Evolutionary conservation across 2,797 vertebrate species (phyloP).

Genomic region (Acanthornis magna): DNA sequence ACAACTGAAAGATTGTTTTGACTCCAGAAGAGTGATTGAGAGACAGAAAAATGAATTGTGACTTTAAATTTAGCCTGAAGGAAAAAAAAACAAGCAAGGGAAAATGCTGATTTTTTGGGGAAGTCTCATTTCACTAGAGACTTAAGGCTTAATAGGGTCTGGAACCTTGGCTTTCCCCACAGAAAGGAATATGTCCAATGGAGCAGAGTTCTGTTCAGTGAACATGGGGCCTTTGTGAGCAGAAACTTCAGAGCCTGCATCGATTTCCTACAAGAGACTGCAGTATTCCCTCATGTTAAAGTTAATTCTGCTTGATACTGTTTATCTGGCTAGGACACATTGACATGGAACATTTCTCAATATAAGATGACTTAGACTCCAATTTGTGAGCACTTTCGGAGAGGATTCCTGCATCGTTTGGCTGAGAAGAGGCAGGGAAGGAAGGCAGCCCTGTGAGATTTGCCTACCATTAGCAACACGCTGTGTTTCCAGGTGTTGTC

Average conservation of each 20-base stretch:
- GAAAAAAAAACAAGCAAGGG: neutral
- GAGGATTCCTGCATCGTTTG: neutral
- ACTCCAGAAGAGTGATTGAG: neutral
- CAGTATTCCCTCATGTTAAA: constrained; percentile 2
- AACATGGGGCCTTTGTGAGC: neutral
- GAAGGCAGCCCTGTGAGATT: neutral
- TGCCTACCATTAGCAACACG: neutral
- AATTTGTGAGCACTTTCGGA: constrained; percentile 27
- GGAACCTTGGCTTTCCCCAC: neutral
- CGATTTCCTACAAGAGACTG: neutral
- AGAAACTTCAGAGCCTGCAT: neutral
- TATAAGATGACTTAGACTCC: constrained; percentile 1
- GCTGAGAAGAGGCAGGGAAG: neutral
- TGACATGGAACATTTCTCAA: constrained; percentile 23
- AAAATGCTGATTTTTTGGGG: neutral
- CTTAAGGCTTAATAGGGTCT: neutral
- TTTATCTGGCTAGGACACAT: constrained; percentile 44
- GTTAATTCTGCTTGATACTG: constrained; percentile 34
- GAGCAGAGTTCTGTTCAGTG: neutral
- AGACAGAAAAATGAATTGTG: neutral
- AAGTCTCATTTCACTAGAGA: neutral
- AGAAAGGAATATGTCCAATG: neutral
- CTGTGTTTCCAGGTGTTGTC: constrained; percentile 39
- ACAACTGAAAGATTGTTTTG: neutral
- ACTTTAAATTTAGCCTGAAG: constrained; percentile 12